These are phyloP conservation scores for Bos indicus DNA, from an alignment of 2,113 vertebrate genomes.

Conservation along the genomic window DNA sequence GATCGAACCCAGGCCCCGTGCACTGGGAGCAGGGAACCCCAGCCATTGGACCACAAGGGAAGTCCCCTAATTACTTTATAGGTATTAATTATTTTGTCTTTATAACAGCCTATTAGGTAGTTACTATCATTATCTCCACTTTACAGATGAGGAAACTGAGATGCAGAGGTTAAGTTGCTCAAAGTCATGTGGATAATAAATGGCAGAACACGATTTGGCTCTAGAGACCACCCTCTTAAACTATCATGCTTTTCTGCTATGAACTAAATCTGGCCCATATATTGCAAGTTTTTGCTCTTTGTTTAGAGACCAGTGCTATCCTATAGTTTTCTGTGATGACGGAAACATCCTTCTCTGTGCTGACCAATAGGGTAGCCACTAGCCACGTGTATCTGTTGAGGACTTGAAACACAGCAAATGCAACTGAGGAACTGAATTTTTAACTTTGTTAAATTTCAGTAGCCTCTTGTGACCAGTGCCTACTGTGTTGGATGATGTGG, in stretches of 20 bases:
- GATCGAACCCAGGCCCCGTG: background rate
- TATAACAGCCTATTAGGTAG: background rate
- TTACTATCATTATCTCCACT: background rate
- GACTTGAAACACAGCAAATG: background rate
- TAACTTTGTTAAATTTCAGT: background rate
- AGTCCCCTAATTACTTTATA: background rate
- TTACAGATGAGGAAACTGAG: background rate
- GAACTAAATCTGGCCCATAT: background rate
- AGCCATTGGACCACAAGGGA: background rate
- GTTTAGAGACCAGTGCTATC: background rate
- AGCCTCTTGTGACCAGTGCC: background rate
- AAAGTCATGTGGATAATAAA: background rate
- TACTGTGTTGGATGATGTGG: no score
- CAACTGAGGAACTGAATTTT: background rate
- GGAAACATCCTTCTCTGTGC: background rate
- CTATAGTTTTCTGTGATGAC: background rate
- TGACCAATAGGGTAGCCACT: background rate
- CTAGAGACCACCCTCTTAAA: background rate
- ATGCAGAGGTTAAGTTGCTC: background rate
- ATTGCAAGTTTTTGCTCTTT: background rate
- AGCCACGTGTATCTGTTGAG: background rate
- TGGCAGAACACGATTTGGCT: background rate
- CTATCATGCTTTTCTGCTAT: background rate
- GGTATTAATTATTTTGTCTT: constrained; percentile 18
- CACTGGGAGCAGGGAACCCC: background rate